Percentiles rank a stretch among this genome's conserved stretches.
Conservation (phyloP, 1,140 invertebrate species). For the Temnothorax longispinosus region DNA sequence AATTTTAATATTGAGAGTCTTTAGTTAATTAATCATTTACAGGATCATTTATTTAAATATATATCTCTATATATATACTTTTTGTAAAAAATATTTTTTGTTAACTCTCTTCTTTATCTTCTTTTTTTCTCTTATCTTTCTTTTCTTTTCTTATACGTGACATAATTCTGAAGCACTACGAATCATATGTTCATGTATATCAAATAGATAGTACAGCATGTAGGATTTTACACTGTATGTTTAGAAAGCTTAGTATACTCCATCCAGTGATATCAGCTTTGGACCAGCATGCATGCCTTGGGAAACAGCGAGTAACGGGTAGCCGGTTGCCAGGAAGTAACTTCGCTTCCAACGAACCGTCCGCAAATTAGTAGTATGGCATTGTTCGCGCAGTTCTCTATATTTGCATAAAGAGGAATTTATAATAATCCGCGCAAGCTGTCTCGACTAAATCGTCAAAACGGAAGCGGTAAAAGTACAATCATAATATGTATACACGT, state of each 20-base stretch:
- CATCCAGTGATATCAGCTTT: conserved; percentile 40
- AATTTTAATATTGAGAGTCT: too few species aligned
- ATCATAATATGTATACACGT: background rate
- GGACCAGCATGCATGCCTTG: conserved; percentile 13
- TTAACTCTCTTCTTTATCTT: background rate
- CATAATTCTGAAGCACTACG: background rate
- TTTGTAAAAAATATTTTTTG: too few species aligned
- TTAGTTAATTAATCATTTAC: too few species aligned
- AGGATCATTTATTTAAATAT: too few species aligned
- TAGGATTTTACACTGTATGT: background rate
- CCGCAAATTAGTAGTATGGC: conserved; percentile 56
- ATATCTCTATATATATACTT: too few species aligned
- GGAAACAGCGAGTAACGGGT: conserved; percentile 47
- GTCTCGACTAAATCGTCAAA: conserved; percentile 20
- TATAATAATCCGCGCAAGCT: conserved; percentile 40
- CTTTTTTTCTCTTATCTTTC: too few species aligned
- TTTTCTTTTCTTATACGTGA: background rate
- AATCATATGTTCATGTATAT: background rate
- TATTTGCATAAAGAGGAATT: conserved; percentile 63
- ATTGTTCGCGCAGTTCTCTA: conserved; percentile 35
- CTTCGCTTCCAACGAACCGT: conserved; percentile 47
- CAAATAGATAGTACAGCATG: conserved; percentile 15
- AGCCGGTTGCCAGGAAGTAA: conserved; percentile 55
- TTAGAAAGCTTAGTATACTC: conserved; percentile 26
- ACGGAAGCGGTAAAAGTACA: background rate